Evolutionary conservation across 1,140 invertebrate species (phyloP), one percentile per base, ranked within the genome.

Genomic region (Orussus abietinus): DNA sequence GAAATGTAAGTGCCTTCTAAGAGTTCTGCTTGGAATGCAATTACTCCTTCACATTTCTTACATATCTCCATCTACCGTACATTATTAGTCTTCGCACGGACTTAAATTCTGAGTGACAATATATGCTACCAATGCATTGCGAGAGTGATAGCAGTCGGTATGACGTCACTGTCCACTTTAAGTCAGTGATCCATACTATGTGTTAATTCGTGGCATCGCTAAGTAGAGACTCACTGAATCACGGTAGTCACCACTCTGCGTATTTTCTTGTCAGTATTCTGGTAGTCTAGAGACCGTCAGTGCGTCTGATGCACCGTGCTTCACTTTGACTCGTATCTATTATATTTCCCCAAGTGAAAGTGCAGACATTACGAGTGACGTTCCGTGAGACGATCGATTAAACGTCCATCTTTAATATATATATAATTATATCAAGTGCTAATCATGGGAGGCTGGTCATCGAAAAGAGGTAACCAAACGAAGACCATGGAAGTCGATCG

Each of bases 1-100:
- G 57, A 55, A 50, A 51, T 48, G 69, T 74, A 61, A 63, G 69
- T 69, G 34, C 34, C 28, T 39, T 13, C 19, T 29, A 20, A n/a
- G n/a, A n/a, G n/a, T n/a, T n/a, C n/a, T n/a, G n/a, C n/a, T n/a
- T n/a, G n/a, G n/a, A n/a, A n/a, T n/a, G n/a, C n/a, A n/a, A n/a
- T n/a, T n/a, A n/a, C n/a, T n/a, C n/a, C n/a, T n/a, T n/a, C n/a
- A n/a, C 18, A 25, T 38, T 31, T 14, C 10, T 38, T 14, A 12
- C 26, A 33, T 15, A 20, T 35, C 5, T 21, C 18, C 33, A 10
- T 38, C 17, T 39, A 21, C 17, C n/a, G n/a, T n/a, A n/a, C n/a
- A n/a, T n/a, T n/a, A n/a, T n/a, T n/a, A n/a, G n/a, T n/a, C n/a
- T n/a, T n/a, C n/a, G n/a, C n/a, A n/a, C n/a, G n/a, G 32, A 40